A percentile compares a stretch with the other conserved stretches of the same genome.
These are phyloP conservation scores for Gandaritis pyraliata DNA, from an alignment of 2,888 invertebrate genomes.

Conservation along the genomic window DNA sequence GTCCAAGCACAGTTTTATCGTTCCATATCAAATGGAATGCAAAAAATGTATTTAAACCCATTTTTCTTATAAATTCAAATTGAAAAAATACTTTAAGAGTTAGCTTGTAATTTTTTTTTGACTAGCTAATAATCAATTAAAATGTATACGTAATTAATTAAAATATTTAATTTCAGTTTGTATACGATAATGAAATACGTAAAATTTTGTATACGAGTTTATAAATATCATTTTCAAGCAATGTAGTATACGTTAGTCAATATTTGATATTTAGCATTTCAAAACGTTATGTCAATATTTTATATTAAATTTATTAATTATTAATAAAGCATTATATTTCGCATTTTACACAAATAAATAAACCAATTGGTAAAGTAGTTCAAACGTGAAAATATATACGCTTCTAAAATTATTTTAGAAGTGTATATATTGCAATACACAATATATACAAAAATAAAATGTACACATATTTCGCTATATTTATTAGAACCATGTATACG, in stretches of 20 bases:
- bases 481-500: slow-evolving; percentile 84
- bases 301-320: background rate
- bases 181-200: slow-evolving; percentile 13
- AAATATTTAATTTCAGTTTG: background rate
- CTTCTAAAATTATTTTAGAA: background rate
- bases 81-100: no score
- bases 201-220: slow-evolving; percentile 23
- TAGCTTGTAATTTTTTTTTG: no score
- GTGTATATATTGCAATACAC: background rate
- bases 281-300: slow-evolving; percentile 6
- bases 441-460: slow-evolving; percentile 20
- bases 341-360: background rate
- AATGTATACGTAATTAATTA: slow-evolving; percentile 8
- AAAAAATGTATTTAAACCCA: no score
- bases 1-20: no score
- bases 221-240: background rate
- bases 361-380: background rate
- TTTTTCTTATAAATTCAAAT: no score
- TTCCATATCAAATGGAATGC: no score
- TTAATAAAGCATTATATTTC: background rate
- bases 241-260: slow-evolving; percentile 1
- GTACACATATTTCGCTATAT: slow-evolving; percentile 19
- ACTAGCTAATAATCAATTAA: no score
- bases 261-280: background rate
- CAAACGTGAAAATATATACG: background rate